These are phyloP conservation scores for Aspidiotus destructor DNA, from an alignment of 2,888 invertebrate species.

Conservation along the genomic window DNA sequence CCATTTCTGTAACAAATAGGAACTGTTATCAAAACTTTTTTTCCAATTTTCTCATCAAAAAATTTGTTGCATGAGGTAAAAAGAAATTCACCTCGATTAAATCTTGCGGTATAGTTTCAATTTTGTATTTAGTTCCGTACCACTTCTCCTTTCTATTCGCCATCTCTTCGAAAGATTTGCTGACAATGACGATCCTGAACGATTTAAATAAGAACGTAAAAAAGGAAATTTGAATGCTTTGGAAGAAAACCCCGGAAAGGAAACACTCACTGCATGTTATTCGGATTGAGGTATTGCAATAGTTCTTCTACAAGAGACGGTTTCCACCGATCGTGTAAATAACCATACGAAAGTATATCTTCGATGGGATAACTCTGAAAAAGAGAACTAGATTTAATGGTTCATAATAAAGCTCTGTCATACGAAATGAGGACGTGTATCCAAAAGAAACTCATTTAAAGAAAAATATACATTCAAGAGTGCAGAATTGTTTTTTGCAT, in stretches of 20 bases:
- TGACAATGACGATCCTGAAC: constrained; percentile 58
- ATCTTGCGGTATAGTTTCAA: constrained; percentile 56
- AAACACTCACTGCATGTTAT: constrained; percentile 57
- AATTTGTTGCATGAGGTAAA: no score
- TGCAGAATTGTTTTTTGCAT: no score
- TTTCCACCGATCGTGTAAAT: constrained; percentile 69
- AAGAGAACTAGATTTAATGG: no score
- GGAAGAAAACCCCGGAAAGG: not conserved
- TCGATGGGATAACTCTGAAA: constrained; percentile 63
- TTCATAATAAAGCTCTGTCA: no score
- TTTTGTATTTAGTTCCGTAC: constrained; percentile 83
- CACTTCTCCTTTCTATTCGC: constrained; percentile 67
- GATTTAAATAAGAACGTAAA: not conserved
- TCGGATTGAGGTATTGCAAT: constrained; percentile 61
- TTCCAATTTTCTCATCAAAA: no score
- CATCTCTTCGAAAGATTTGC: constrained; percentile 63
- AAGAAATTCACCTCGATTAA: constrained; percentile 51
- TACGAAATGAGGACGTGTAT: no score
- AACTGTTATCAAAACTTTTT: no score
- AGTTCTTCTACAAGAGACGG: constrained; percentile 72
- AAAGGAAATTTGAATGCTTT: not conserved
- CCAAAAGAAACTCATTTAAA: no score
- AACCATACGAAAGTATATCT: constrained; percentile 71
- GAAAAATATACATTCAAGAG: no score
- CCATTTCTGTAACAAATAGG: constrained; percentile 57